A percentile compares a stretch with the other conserved stretches of the same genome.
phyloP scores from a whole-genome alignment of 2,113 vertebrate species.

The Galemys pyrenaicus region DNA sequence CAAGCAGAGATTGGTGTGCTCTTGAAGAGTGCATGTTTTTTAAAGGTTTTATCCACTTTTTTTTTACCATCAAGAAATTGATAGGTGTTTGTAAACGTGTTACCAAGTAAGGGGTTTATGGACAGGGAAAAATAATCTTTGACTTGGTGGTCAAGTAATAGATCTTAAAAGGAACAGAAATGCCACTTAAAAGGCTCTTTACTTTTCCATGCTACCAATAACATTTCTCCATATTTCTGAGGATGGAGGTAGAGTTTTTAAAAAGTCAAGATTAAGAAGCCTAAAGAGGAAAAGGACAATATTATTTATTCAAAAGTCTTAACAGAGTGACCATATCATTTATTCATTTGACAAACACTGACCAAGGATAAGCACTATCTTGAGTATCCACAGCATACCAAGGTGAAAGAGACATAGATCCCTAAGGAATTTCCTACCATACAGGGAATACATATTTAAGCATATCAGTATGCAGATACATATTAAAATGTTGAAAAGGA shows the following conservation, averaged over 20 bases:
- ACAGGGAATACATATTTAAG: neutral
- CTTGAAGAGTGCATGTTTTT: slow-evolving; percentile 53
- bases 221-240: slow-evolving; percentile 41
- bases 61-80: slow-evolving; percentile 18
- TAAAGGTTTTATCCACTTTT: slow-evolving; percentile 59
- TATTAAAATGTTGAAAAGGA: neutral
- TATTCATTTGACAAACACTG: neutral
- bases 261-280: slow-evolving; percentile 39
- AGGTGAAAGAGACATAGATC: slow-evolving; percentile 19
- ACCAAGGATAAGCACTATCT: slow-evolving; percentile 10
- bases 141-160: slow-evolving; percentile 37
- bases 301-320: slow-evolving; percentile 1
- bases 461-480: neutral
- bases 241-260: neutral
- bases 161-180: slow-evolving; percentile 34
- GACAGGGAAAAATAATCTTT: neutral
- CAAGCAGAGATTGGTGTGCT: slow-evolving; percentile 67
- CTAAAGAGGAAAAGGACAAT: neutral
- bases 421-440: slow-evolving; percentile 4
- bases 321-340: neutral
- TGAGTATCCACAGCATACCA: neutral
- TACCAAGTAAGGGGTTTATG: slow-evolving; percentile 51
- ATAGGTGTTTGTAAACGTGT: slow-evolving; percentile 50
- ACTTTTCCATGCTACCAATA: slow-evolving; percentile 24
- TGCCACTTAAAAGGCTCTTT: neutral